Evolutionary conservation across 1,140 invertebrate species (phyloP).

Genomic region (Penaeus japonicus): DNA sequence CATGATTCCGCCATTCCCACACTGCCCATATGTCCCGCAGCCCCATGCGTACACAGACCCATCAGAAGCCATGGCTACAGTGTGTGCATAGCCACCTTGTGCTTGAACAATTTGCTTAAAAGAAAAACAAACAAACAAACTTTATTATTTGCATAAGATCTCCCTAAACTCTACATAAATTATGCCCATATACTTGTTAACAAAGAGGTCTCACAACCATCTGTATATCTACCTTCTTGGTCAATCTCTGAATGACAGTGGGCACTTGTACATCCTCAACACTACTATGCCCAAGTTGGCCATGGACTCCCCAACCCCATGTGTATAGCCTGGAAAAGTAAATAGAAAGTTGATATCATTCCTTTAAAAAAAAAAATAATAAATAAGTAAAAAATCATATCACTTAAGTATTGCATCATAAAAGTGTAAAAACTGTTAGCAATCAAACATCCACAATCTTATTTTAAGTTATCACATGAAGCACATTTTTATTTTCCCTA

Average conservation of each 20-base stretch:
- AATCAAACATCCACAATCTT: background rate
- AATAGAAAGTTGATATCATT: background rate
- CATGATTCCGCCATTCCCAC: conserved; percentile 71
- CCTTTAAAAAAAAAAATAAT: background rate
- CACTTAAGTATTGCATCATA: background rate
- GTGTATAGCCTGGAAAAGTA: conserved; percentile 64
- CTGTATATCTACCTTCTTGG: conserved; percentile 64
- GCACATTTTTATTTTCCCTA: background rate
- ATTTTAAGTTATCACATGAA: background rate
- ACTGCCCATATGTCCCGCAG: conserved; percentile 77
- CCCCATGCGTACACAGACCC: conserved; percentile 81
- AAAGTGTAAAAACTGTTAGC: background rate
- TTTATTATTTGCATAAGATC: background rate
- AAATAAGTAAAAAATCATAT: background rate
- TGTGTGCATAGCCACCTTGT: conserved; percentile 78
- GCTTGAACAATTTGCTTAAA: conserved; percentile 35
- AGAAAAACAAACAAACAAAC: background rate
- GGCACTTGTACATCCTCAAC: conserved; percentile 74
- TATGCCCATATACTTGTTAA: background rate
- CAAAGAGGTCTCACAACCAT: background rate
- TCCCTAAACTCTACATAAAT: no score
- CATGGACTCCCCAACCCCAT: conserved; percentile 82
- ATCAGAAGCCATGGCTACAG: conserved; percentile 72
- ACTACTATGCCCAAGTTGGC: conserved; percentile 80
- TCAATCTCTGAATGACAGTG: conserved; percentile 68